phyloP scores from a whole-genome alignment of 1,140 invertebrate species.

The Bradysia coprophila region DNA sequence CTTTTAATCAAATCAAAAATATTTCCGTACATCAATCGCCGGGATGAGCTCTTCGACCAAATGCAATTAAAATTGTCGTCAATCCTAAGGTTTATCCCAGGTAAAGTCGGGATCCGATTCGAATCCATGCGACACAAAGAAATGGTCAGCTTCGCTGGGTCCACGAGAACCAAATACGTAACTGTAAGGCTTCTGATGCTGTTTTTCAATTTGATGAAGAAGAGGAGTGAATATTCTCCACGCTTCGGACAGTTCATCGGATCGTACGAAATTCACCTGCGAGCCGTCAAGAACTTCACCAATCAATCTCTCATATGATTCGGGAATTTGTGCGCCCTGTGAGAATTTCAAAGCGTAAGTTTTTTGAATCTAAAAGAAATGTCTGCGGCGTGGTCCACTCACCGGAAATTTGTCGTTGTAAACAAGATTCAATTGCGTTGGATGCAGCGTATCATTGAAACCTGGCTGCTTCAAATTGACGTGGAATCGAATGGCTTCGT shows the following conservation, averaged over 20 bases:
- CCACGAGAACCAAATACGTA: constrained; percentile 85
- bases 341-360: constrained; percentile 31
- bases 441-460: constrained; percentile 90
- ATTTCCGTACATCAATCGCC: too few relatives aligned
- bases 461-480: constrained; percentile 97
- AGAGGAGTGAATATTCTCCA: constrained; percentile 98
- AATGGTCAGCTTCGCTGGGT: constrained; percentile 65
- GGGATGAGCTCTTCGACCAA: too few relatives aligned
- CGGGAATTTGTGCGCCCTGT: constrained; percentile 59
- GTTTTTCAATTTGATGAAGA: constrained; percentile 69
- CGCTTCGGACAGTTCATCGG: constrained; percentile 89
- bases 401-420: constrained; percentile 82
- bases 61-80: too few relatives aligned
- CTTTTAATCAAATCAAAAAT: too few relatives aligned
- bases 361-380: constrained; percentile 10
- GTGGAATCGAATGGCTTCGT: constrained; percentile 96
- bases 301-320: constrained; percentile 95
- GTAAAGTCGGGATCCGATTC: too few relatives aligned
- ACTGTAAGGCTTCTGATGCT: constrained; percentile 56
- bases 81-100: too few relatives aligned
- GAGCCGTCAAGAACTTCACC: constrained; percentile 94
- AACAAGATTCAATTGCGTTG: constrained; percentile 94
- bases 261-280: constrained; percentile 97
- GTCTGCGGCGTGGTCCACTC: constrained; percentile 9
- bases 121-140: constrained; percentile 9